Conservation (phyloP, 2,888 invertebrate genomes). For the Drepana falcataria region DNA sequence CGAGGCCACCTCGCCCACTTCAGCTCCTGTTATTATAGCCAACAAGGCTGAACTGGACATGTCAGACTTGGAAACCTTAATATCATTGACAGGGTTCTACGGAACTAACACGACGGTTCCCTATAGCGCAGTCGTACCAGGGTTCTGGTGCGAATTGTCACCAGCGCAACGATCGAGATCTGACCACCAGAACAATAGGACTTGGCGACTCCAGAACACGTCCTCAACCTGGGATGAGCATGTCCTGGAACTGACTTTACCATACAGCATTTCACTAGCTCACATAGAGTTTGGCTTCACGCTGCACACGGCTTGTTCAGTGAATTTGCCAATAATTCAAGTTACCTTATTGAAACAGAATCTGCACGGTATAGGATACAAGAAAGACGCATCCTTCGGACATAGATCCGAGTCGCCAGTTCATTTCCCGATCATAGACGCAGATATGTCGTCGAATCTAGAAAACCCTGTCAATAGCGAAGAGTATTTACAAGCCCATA, state of each 20-base stretch:
- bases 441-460: slow-evolving; percentile 48
- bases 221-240: slow-evolving; percentile 96
- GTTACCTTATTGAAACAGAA: slow-evolving; percentile 82
- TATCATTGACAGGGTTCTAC: slow-evolving; percentile 87
- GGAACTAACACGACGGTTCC: slow-evolving; percentile 73
- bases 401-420: slow-evolving; percentile 62
- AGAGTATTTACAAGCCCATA: slow-evolving; percentile 91
- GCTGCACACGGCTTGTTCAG: slow-evolving; percentile 86
- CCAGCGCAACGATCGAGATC: slow-evolving; percentile 93
- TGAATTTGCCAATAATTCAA: slow-evolving; percentile 88
- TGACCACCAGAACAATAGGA: slow-evolving; percentile 92
- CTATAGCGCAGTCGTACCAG: slow-evolving; percentile 93
- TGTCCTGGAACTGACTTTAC: slow-evolving; percentile 91
- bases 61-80: slow-evolving; percentile 82
- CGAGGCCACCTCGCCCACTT: slow-evolving; percentile 44
- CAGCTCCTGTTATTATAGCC: slow-evolving; percentile 69
- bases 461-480: slow-evolving; percentile 88
- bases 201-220: slow-evolving; percentile 93
- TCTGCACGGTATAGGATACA: slow-evolving; percentile 76
- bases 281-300: slow-evolving; percentile 94
- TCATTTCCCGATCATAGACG: slow-evolving; percentile 53
- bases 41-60: slow-evolving; percentile 78
- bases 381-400: slow-evolving; percentile 68
- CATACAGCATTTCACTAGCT: slow-evolving; percentile 87
- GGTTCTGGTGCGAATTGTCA: slow-evolving; percentile 95